Conservation (phyloP, 2,888 invertebrate species). For the Herminia tarsipennalis region DNA sequence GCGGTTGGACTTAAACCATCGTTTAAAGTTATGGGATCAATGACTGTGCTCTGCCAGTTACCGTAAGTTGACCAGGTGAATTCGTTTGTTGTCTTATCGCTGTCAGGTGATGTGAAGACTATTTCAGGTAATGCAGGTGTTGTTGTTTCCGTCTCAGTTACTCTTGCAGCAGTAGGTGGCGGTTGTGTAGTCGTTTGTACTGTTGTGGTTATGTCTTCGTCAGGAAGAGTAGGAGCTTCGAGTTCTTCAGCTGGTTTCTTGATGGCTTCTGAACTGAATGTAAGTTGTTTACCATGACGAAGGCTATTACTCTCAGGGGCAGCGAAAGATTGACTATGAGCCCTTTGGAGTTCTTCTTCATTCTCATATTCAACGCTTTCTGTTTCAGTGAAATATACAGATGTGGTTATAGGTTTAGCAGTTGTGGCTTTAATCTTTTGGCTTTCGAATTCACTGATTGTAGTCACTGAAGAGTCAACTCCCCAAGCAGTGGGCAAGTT, state of each 20-base stretch:
- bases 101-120: conserved; percentile 73
- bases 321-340: conserved; percentile 89
- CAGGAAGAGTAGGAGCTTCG: conserved; percentile 71
- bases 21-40: conserved; percentile 91
- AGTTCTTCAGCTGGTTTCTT: conserved; percentile 73
- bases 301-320: conserved; percentile 83
- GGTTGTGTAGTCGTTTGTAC: conserved; percentile 61
- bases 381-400: conserved; percentile 72
- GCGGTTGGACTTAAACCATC: conserved; percentile 85
- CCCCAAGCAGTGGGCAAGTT: conserved; percentile 79
- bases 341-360: conserved; percentile 88
- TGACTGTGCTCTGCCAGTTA: conserved; percentile 89
- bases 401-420: conserved; percentile 59
- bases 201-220: conserved; percentile 60
- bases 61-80: conserved; percentile 74
- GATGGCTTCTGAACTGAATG: conserved; percentile 54
- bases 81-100: conserved; percentile 76
- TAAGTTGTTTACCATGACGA: conserved; percentile 74
- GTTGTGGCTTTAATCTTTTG: conserved; percentile 68
- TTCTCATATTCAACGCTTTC: conserved; percentile 82
- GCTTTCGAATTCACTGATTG: conserved; percentile 70
- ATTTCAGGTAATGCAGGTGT: conserved; percentile 53
- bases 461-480: conserved; percentile 64
- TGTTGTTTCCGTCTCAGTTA: conserved; percentile 61
- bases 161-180: conserved; percentile 56